Evolutionary conservation across 2,797 vertebrate species (phyloP).

Genomic region (Neostethus bicornis): DNA sequence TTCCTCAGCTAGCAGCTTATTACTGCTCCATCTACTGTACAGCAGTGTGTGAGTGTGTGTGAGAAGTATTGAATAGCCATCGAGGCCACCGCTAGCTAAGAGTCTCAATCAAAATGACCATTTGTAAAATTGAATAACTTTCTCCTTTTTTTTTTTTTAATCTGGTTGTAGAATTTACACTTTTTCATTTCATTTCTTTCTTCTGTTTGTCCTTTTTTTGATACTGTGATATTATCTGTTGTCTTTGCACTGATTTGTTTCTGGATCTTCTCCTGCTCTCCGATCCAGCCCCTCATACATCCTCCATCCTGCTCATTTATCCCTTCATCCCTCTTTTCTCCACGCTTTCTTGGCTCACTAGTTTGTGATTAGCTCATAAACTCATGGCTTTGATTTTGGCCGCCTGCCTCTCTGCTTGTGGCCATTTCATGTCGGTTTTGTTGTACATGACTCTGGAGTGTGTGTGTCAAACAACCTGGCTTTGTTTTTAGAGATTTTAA

Average conservation of each 20-base stretch:
- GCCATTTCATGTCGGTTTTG: slow-evolving; percentile 41
- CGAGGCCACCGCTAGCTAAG: slow-evolving; percentile 53
- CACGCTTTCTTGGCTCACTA: slow-evolving; percentile 58
- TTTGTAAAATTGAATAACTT: slow-evolving; percentile 33
- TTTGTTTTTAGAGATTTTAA: too few species aligned
- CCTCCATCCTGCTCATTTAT: slow-evolving; percentile 41
- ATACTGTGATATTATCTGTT: slow-evolving; percentile 12
- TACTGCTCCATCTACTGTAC: slow-evolving; percentile 37
- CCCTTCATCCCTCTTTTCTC: slow-evolving; percentile 49
- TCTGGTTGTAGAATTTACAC: slow-evolving; percentile 8
- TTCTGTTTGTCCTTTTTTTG: slow-evolving; percentile 14
- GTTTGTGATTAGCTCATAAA: slow-evolving; percentile 69
- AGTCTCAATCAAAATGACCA: slow-evolving; percentile 41
- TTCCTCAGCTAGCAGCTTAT: slow-evolving; percentile 49
- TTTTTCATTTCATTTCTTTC: slow-evolving; percentile 1
- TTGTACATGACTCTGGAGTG: neutral
- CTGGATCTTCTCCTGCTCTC: slow-evolving; percentile 34
- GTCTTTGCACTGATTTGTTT: slow-evolving; percentile 23
- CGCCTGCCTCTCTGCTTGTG: slow-evolving; percentile 37
- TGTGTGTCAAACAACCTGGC: too few species aligned
- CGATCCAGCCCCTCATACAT: slow-evolving; percentile 43
- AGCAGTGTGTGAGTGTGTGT: slow-evolving; percentile 13
- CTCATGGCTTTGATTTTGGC: slow-evolving; percentile 66
- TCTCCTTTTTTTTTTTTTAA: slow-evolving; percentile 10
- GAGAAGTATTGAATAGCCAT: slow-evolving; percentile 49